Conservation (phyloP, 1,140 invertebrate genomes). For the Drosophila watanabei region DNA sequence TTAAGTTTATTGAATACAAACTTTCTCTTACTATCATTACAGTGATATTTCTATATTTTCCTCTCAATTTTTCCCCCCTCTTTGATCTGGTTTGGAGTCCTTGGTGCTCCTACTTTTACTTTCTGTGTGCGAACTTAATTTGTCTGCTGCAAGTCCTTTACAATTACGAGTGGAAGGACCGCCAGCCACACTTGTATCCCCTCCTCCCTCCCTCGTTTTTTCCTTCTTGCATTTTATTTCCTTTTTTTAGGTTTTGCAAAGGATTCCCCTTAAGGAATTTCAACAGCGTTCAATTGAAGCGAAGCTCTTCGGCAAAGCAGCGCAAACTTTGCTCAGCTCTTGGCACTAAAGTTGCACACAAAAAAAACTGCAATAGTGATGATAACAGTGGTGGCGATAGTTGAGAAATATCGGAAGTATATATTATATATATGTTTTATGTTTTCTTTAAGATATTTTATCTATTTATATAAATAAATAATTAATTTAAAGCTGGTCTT, state of each 20-base stretch:
- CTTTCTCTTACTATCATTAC: background rate
- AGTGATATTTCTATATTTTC: background rate
- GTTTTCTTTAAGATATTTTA: background rate
- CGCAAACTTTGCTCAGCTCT: conserved; percentile 75
- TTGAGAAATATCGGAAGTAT: background rate
- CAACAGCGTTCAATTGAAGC: conserved; percentile 80
- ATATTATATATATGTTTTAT: background rate
- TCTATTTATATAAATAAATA: too few relatives aligned
- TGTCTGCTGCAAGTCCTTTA: conserved; percentile 75
- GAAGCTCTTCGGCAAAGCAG: conserved; percentile 78
- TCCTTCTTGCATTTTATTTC: background rate
- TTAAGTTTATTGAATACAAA: background rate
- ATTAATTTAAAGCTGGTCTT: too few relatives aligned
- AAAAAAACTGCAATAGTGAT: background rate
- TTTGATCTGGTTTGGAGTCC: background rate
- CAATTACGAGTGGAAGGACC: conserved; percentile 56
- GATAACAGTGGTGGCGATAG: background rate
- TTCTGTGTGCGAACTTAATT: conserved; percentile 63
- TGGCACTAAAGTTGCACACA: conserved; percentile 64
- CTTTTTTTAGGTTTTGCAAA: conserved; percentile 1
- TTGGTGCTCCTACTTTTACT: conserved; percentile 2
- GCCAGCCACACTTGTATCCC: background rate
- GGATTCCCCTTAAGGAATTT: conserved; percentile 71
- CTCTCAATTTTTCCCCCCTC: background rate
- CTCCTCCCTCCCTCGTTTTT: background rate